These are phyloP conservation scores for Atta texana DNA, from an alignment of 1,140 invertebrate genomes.

Conservation along the genomic window DNA sequence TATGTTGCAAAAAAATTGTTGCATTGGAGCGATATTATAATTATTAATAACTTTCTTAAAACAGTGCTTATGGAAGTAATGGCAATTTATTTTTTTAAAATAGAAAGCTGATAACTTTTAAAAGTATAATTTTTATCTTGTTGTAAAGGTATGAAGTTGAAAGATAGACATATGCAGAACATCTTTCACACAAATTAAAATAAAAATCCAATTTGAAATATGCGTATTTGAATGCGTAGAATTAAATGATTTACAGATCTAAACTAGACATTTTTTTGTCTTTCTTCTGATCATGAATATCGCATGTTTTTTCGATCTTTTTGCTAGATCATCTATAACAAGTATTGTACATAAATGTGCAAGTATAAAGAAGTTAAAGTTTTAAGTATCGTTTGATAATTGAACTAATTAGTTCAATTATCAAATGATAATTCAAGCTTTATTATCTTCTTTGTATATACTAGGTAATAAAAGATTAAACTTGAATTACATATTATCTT, in stretches of 20 bases:
- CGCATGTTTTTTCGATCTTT: background rate
- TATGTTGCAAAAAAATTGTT: too few relatives aligned
- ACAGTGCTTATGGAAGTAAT: background rate
- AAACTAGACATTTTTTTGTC: background rate
- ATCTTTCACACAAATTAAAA: background rate
- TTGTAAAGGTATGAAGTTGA: background rate
- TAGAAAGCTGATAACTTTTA: background rate
- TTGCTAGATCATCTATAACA: background rate
- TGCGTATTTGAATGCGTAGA: background rate
- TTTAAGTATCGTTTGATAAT: background rate
- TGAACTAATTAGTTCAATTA: background rate
- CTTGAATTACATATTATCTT: conserved; percentile 2
- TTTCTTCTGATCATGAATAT: background rate
- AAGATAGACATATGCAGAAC: background rate
- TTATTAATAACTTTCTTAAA: background rate
- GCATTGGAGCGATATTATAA: background rate
- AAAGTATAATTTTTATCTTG: background rate
- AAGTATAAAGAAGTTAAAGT: background rate
- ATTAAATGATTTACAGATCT: background rate
- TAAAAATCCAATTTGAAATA: conserved; percentile 5
- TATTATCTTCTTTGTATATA: background rate
- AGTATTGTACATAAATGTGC: background rate
- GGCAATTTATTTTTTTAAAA: background rate
- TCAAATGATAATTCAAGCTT: background rate
- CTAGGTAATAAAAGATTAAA: background rate